Evolutionary conservation across 2,113 vertebrate genomes (phyloP), one percentile per base, ranked within the genome.

Genomic region (Chaetorhynchus papuensis): DNA sequence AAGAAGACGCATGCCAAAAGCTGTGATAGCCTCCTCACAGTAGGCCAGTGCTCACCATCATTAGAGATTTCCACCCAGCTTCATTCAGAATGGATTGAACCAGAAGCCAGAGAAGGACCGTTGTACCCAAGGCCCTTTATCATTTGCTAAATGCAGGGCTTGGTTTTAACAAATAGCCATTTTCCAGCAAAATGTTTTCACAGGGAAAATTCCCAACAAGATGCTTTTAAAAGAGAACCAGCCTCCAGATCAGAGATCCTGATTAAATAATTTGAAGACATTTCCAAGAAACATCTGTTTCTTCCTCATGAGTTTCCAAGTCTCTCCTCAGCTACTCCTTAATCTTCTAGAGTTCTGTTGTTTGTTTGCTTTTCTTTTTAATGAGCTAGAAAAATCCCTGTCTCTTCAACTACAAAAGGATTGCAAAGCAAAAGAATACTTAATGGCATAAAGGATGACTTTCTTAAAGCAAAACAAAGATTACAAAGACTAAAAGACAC

Each of bases 211-310:
- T 91, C 35, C 10, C 31, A 49, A 68, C 13, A 60, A 64, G 16
- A 47, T 52, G 3, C 14, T 74, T 52, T 70, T 41, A 37, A 13
- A 69, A 80, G 27, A 28, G 71, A 89, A 9, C 14, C 41, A 60
- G 26, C n/a, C 59, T 69, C 63, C 65, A 91, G 87, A 71, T 79
- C 47, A 87, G 53, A 94, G 39, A 82, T 52, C 18, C 22, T 81
- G 60, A 91, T 89, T 59, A 84, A 78, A 61, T 71, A 69, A 68
- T 71, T 59, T 53, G 22, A 95, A 94, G 65, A 69, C 33, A 14
- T 75, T 91, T 94, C 45, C 30, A 56, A 89, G 69, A 84, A 95
- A 74, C 57, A 64, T 49, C 56, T 72, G 41, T 79, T 87, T 84
- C 64, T 91, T 94, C 60, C 13, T 82, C 15, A 8, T 4, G 1